These are phyloP conservation scores for Hapalemur alaotrensis DNA, from an alignment of 2,797 vertebrate genomes.

Conservation along the genomic window DNA sequence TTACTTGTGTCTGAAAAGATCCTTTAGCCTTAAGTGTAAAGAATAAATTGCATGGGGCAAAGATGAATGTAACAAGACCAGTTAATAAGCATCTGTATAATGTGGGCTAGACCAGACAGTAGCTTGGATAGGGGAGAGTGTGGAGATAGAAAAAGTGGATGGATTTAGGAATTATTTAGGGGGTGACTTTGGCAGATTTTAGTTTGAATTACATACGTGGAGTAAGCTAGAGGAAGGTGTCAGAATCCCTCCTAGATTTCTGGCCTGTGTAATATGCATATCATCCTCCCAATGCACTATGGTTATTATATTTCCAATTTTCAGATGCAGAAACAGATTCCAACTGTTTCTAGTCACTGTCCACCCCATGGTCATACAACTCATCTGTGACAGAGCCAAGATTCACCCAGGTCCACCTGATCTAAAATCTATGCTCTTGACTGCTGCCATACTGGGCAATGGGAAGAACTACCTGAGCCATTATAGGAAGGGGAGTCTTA, in stretches of 20 bases:
- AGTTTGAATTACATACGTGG: not conserved
- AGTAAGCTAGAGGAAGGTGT: not conserved
- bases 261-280: not conserved
- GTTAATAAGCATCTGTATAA: not conserved
- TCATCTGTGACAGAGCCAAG: not conserved
- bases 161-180: not conserved
- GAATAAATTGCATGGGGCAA: not conserved
- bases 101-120: not conserved
- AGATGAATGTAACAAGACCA: not conserved
- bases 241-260: not conserved
- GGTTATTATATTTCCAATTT: not conserved
- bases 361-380: not conserved
- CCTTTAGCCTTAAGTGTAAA: not conserved
- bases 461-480: not conserved
- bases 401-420: not conserved
- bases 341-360: not conserved
- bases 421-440: not conserved
- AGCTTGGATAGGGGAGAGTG: not conserved
- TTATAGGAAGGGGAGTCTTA: not conserved
- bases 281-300: not conserved
- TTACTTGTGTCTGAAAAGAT: constrained; percentile 9
- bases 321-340: not conserved
- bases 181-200: not conserved
- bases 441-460: not conserved
- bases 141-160: not conserved